These are phyloP conservation scores for Tolypeutes matacus DNA, from an alignment of 2,797 vertebrate species.

Conservation along the genomic window DNA sequence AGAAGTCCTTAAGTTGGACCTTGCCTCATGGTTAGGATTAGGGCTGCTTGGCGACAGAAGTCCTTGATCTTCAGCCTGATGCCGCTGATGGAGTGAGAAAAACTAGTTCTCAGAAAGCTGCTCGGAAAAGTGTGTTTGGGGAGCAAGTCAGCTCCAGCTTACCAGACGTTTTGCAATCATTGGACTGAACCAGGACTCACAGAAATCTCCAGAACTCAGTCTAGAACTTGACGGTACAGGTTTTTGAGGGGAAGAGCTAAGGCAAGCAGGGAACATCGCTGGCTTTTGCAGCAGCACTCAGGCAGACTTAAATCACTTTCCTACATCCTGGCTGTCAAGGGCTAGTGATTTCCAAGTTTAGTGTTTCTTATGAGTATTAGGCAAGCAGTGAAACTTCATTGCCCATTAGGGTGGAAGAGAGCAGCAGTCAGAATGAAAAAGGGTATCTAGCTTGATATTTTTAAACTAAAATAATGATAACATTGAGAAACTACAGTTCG, in stretches of 20 bases:
- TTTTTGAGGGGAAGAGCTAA: background rate
- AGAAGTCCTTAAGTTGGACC: background rate
- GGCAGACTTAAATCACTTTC: background rate
- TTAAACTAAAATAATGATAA: background rate
- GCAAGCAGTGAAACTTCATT: background rate
- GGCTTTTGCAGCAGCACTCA: background rate
- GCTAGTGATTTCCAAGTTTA: background rate
- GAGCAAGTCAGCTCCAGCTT: background rate
- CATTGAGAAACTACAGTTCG: background rate
- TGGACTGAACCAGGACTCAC: background rate
- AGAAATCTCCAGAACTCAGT: background rate
- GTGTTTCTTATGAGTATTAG: background rate
- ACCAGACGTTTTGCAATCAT: background rate
- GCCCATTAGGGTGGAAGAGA: background rate
- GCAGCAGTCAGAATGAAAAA: rapidly evolving
- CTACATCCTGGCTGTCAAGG: background rate
- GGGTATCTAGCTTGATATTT: background rate
- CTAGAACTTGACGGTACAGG: rapidly evolving
- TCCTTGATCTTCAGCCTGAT: background rate
- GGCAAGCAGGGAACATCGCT: background rate
- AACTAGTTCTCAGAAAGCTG: background rate
- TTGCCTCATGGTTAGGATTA: background rate
- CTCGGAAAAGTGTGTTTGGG: background rate
- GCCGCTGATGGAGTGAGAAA: background rate
- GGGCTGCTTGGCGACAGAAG: rapidly evolving